Evolutionary conservation across 64 coral and sea anemone genomes (phyloP), one percentile per base, ranked within the genome.

Genomic region (Astreopora myriophthalma): DNA sequence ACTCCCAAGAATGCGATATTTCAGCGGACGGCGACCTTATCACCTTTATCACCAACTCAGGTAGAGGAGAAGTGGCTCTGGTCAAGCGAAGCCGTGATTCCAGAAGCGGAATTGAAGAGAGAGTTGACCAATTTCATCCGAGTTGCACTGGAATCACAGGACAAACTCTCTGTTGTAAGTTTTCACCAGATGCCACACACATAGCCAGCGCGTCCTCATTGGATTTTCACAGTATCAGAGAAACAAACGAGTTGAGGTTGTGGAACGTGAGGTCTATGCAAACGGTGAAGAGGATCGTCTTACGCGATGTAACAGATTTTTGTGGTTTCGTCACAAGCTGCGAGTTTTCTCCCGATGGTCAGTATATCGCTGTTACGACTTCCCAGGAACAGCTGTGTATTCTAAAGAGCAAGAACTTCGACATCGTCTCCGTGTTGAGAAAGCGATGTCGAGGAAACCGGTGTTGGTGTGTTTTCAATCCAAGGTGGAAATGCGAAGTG

Each of bases 201-300:
- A 75, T 96, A 34, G 51, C 90, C 32, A 96, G 95, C 63, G 95
- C 95, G 9, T 92, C 95, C 3, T 96, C 89, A 25, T 74, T 96
- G 24, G 95, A 96, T 88, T 96, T 96, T 78, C 95, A 96, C 35
- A 96, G 91, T 2, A 96, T 96, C 67, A 72, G 95, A 60, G 95
- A 96, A 77, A 96, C 95, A 10, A 96, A 96, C 69, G 95, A 96
- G 51, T 87, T 96, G 52, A 82, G 95, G 34, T 88, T 96, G 1
- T 96, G 95, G 95, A 96, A 88, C 39, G 95, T 96, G 32, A 96
- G 94, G 23, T 94, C 95, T 0, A 96, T 94, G 79, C 86, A 96
- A 33, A 87, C 93, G 31, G 89, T 89, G 5, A 93, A 93, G 35
- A 96, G 74, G 26, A 88, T 96, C 14, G 92, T 93, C 8, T 60